Evolutionary conservation across 1,140 invertebrate genomes (phyloP), one percentile per base, ranked within the genome.

Genomic region (Formica exsecta): DNA sequence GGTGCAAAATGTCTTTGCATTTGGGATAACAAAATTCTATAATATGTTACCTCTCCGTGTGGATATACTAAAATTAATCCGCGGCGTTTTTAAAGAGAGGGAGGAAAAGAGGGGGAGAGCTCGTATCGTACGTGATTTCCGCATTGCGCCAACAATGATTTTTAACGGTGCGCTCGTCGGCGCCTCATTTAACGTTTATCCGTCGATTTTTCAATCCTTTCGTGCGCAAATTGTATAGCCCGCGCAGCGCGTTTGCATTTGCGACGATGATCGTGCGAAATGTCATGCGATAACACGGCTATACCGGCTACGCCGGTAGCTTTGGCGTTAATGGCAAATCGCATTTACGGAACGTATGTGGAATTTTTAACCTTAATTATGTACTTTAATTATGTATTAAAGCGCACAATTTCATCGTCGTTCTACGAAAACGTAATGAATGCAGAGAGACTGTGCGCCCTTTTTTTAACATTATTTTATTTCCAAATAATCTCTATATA

Each of bases 81-180:
- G 61, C 48, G 32, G 36, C 36, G 19, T 71, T 71, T 81, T 38
- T 8, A 64, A 59, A 29, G 25, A 41, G 44, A 59, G 7, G 1
- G 1, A 5, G 36, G 19, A 25, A 2, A 65, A 22, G 3, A 80
- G 11, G 73, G 62, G 54, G 65, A 51, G 22, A 22, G 41, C 13
- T 38, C 41, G 54, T 68, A 62, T 70, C 79, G 66, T 73, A 48
- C 59, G 57, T 38, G 65, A 86, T 91, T 87, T 89, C 92, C 87
- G 92, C 93, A 93, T 89, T 93, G 92, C 93, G 92, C 91, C 92
- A 93, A 80, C 92, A 77, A 85, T 88, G 65, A 74, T 81, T 86
- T 68, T 85, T 86, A 86, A 65, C 22, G 36, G 59, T 19, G 71
- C 36, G 54, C 79, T 83, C 29, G 68, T 83, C 68, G 29, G n/a